Percentiles rank a stretch among this genome's conserved stretches.
These are phyloP conservation scores for Nasalis larvatus DNA, from an alignment of 2,113 vertebrate genomes.

Conservation along the genomic window DNA sequence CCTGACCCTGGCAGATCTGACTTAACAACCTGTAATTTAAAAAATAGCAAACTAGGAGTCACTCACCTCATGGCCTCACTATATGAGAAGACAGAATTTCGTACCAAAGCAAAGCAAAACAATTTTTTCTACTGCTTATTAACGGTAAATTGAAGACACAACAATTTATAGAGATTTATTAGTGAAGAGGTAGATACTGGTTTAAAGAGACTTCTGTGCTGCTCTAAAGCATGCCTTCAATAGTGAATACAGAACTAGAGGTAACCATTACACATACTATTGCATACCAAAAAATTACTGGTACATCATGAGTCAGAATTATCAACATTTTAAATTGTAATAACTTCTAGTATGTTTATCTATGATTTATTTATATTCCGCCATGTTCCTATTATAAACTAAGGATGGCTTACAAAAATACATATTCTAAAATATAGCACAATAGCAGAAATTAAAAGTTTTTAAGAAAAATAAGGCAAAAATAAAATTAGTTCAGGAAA, in stretches of 20 bases:
- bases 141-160: background rate
- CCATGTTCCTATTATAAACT: background rate
- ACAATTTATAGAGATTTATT: background rate
- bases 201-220: background rate
- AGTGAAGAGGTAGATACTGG: background rate
- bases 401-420: background rate
- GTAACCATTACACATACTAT: background rate
- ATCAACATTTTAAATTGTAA: background rate
- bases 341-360: background rate
- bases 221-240: background rate
- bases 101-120: background rate
- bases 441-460: background rate
- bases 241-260: background rate
- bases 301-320: background rate
- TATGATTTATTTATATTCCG: background rate
- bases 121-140: background rate
- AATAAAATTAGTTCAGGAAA: constrained; percentile 20
- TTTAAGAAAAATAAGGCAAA: constrained; percentile 15
- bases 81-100: background rate
- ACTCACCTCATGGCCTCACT: background rate
- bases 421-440: background rate
- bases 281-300: background rate
- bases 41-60: background rate
- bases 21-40: constrained; percentile 31
- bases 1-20: background rate